Percentiles rank a stretch among this genome's conserved stretches.
These are phyloP conservation scores for Rhizoglyphus robini DNA, from an alignment of 1,140 invertebrate species.

Conservation along the genomic window DNA sequence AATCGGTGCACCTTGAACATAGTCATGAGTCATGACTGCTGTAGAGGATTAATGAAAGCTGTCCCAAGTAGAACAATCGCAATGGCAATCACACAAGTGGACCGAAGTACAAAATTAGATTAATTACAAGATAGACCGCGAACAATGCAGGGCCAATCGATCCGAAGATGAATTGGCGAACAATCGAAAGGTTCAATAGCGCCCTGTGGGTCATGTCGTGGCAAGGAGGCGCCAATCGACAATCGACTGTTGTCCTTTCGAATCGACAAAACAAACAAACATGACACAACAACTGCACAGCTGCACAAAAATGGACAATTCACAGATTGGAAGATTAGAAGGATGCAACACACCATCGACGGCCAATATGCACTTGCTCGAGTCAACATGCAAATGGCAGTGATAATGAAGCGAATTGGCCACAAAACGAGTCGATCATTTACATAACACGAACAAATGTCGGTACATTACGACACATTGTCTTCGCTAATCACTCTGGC, in stretches of 20 bases:
- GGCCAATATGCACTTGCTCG: neutral
- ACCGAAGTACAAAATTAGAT: conserved; percentile 3
- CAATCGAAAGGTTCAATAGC: neutral
- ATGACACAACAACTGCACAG: neutral
- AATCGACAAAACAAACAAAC: neutral
- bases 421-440: too few relatives aligned
- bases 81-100: neutral
- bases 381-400: too few relatives aligned
- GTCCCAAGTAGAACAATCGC: neutral
- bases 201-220: neutral
- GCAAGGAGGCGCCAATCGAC: conserved; percentile 7
- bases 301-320: conserved; percentile 12
- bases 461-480: too few relatives aligned
- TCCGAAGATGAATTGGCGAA: neutral
- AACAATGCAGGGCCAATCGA: neutral
- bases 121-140: neutral
- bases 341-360: too few relatives aligned
- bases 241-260: neutral
- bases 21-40: too few relatives aligned
- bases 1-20: too few relatives aligned
- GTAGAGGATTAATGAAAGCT: too few relatives aligned
- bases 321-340: neutral
- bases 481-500: too few relatives aligned
- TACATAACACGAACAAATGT: too few relatives aligned
- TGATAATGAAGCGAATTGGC: too few relatives aligned